Conservation (phyloP, 2,113 vertebrate species). For the Myiozetetes cayanensis region DNA sequence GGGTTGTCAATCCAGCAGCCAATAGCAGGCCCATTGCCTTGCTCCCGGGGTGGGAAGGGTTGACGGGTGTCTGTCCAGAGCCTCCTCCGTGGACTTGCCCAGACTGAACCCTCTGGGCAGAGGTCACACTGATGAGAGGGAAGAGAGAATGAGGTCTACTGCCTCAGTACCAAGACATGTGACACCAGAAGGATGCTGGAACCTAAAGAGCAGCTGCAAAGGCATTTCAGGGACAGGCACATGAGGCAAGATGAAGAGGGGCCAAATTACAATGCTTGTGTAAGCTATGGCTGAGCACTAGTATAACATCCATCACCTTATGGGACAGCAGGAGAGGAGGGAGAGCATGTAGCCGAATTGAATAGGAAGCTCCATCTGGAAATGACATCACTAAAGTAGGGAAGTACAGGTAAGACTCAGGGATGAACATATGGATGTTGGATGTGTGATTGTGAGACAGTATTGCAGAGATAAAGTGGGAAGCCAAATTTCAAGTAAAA, state of each 20-base stretch:
- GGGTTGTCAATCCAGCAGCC: neutral
- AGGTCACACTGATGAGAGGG: neutral
- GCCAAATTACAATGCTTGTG: neutral
- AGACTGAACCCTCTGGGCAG: neutral
- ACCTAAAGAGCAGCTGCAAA: neutral
- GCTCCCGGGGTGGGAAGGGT: fast-evolving
- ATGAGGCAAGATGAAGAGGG: neutral
- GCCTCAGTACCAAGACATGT: neutral
- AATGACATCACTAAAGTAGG: neutral
- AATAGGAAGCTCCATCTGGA: neutral
- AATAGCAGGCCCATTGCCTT: neutral
- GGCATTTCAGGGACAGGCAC: neutral
- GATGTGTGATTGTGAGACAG: neutral
- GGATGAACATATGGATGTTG: neutral
- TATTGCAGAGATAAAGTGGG: neutral
- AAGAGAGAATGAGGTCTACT: neutral
- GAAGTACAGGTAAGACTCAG: neutral
- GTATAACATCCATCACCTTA: neutral
- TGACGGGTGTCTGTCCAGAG: neutral
- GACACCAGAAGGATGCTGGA: neutral
- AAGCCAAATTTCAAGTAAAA: neutral
- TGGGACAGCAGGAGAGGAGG: neutral
- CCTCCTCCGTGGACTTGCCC: neutral
- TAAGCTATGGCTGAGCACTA: neutral
- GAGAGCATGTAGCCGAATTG: neutral